A percentile compares a stretch with the other conserved stretches of the same genome.
Conservation (phyloP, 2,113 vertebrate species). For the Amphiprion percula region DNA sequence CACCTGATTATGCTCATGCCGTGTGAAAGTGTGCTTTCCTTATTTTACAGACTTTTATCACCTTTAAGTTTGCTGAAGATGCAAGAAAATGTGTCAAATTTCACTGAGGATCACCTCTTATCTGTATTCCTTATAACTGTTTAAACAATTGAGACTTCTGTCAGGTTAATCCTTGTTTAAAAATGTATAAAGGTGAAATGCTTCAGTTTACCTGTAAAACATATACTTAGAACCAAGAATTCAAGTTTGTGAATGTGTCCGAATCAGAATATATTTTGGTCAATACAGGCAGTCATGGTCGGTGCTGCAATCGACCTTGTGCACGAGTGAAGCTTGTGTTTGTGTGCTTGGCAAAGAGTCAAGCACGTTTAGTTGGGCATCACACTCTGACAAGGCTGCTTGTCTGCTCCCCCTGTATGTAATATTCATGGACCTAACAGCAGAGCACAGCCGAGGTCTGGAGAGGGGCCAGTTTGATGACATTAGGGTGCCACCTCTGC, state of each 20-base stretch:
- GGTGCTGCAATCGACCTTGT: constrained; percentile 15
- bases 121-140: not conserved
- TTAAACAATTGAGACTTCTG: not conserved
- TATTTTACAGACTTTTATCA: not conserved
- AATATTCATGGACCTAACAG: constrained; percentile 61
- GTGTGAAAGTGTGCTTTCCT: not conserved
- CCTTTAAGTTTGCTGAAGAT: not conserved
- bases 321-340: constrained; percentile 12
- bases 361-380: constrained; percentile 47
- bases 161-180: not conserved
- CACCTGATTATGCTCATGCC: not conserved
- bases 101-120: not conserved
- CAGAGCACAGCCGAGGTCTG: constrained; percentile 39
- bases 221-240: not conserved
- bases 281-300: not conserved
- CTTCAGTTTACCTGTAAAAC: too few relatives aligned
- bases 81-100: not conserved
- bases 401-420: constrained; percentile 42
- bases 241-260: constrained; percentile 14
- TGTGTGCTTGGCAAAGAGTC: constrained; percentile 41
- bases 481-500: constrained; percentile 47
- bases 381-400: constrained; percentile 40
- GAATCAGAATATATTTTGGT: not conserved
- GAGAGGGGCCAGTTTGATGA: constrained; percentile 47
- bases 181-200: not conserved